Evolutionary conservation across 2,888 invertebrate genomes (phyloP).

Genomic region (Scaptomyza flava): DNA sequence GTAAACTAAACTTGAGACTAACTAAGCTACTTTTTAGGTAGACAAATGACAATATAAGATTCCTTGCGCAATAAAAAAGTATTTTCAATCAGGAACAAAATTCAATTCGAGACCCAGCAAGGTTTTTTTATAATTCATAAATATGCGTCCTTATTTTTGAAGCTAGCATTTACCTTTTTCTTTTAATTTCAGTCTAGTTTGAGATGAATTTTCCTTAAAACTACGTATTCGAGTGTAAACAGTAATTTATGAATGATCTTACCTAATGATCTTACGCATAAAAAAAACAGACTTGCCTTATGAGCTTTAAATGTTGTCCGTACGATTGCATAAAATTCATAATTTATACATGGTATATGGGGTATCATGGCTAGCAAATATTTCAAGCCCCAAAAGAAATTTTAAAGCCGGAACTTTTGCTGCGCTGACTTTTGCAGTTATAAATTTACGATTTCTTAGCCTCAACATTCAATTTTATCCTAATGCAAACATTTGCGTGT

Average conservation of each 20-base stretch:
- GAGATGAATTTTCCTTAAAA: too few relatives aligned
- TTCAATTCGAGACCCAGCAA: not conserved
- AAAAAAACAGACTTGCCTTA: not conserved
- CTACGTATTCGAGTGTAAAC: too few relatives aligned
- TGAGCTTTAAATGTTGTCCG: not conserved
- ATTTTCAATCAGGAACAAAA: too few relatives aligned
- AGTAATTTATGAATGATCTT: too few relatives aligned
- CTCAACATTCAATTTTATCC: not conserved
- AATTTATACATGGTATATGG: not conserved
- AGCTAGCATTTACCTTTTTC: not conserved
- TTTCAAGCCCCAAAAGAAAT: not conserved
- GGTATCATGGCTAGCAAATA: not conserved
- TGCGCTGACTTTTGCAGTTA: not conserved
- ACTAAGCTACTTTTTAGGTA: too few relatives aligned
- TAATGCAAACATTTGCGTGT: not conserved
- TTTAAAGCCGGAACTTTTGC: not conserved
- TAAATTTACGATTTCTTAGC: not conserved
- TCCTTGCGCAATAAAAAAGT: too few relatives aligned
- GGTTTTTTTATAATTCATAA: not conserved
- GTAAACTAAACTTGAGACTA: too few relatives aligned
- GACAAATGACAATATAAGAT: too few relatives aligned
- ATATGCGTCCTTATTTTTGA: not conserved
- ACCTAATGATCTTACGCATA: not conserved
- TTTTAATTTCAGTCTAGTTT: too few relatives aligned
- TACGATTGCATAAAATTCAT: not conserved